These are phyloP conservation scores for Cynodonichthys magdalenae DNA, from an alignment of 2,797 vertebrate species.

Conservation along the genomic window DNA sequence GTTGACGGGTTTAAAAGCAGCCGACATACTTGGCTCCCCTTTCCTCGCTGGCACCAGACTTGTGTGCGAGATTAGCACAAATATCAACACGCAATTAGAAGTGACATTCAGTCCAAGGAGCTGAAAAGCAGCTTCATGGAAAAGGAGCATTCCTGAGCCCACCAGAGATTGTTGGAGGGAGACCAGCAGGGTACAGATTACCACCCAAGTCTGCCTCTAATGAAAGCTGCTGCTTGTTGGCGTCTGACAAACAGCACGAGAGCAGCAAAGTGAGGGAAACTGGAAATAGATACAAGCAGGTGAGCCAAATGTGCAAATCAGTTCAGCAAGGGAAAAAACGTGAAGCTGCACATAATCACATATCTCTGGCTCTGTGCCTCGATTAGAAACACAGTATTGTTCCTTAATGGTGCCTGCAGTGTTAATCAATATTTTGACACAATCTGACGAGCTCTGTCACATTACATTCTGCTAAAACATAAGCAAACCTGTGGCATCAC, in stretches of 20 bases:
- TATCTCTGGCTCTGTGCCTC: constrained; percentile 41
- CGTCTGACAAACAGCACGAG: constrained; percentile 58
- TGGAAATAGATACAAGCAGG: constrained; percentile 57
- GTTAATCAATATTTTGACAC: constrained; percentile 65
- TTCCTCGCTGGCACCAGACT: constrained; percentile 29
- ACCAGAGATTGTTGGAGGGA: constrained; percentile 52
- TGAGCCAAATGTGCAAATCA: constrained; percentile 67
- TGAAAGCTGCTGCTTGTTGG: constrained; percentile 55
- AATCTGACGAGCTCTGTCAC: constrained; percentile 59
- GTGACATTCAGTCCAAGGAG: constrained; percentile 57
- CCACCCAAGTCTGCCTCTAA: constrained; percentile 55
- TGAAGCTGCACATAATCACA: constrained; percentile 47
- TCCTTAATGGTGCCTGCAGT: constrained; percentile 47
- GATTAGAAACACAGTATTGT: constrained; percentile 14
- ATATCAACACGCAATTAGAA: constrained; percentile 60
- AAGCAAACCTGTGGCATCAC: constrained; percentile 29
- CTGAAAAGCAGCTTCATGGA: constrained; percentile 50
- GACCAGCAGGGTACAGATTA: constrained; percentile 62
- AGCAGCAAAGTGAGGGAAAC: constrained; percentile 29
- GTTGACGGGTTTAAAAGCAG: constrained; percentile 41
- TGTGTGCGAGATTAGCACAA: constrained; percentile 55
- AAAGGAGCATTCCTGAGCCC: constrained; percentile 66
- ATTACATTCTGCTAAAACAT: constrained; percentile 43
- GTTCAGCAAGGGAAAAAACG: constrained; percentile 35
- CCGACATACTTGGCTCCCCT: constrained; percentile 15